These are phyloP conservation scores for Clitarchus hookeri DNA, from an alignment of 2,888 invertebrate genomes.

Conservation along the genomic window DNA sequence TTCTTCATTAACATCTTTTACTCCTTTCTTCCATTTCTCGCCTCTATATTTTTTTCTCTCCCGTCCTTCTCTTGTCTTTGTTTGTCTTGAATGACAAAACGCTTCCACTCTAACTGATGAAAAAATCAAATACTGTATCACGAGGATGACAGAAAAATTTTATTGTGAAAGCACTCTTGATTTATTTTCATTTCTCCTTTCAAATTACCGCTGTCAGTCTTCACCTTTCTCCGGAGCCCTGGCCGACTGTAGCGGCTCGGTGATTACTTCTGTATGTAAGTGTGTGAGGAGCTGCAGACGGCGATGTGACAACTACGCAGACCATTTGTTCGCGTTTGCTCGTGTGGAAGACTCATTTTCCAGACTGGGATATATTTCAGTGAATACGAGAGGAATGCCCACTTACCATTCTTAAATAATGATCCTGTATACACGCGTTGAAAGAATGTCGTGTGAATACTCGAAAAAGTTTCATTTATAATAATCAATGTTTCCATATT, in stretches of 20 bases:
- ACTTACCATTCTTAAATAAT: no score
- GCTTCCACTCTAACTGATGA: conserved; percentile 10
- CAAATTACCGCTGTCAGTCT: not conserved
- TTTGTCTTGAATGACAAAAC: conserved; percentile 2
- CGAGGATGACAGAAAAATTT: conserved; percentile 5
- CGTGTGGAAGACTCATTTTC: not conserved
- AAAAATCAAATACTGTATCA: conserved; percentile 10
- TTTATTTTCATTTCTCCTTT: conserved; percentile 14
- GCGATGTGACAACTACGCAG: not conserved
- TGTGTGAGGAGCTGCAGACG: not conserved
- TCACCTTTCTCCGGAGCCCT: not conserved
- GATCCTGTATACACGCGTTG: no score
- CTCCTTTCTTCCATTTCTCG: conserved; percentile 6
- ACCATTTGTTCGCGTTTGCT: not conserved
- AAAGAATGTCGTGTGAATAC: no score
- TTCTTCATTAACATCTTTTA: conserved; percentile 14
- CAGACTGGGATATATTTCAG: not conserved
- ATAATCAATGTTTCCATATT: no score
- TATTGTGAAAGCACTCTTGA: conserved; percentile 10
- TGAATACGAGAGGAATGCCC: no score
- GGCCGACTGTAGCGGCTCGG: not conserved
- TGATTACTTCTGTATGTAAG: not conserved
- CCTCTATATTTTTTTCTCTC: not conserved
- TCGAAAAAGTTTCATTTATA: no score
- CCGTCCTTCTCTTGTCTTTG: not conserved